Evolutionary conservation across 2,888 invertebrate genomes (phyloP), one percentile per base, ranked within the genome.

Genomic region (Synergus laeviventris): DNA sequence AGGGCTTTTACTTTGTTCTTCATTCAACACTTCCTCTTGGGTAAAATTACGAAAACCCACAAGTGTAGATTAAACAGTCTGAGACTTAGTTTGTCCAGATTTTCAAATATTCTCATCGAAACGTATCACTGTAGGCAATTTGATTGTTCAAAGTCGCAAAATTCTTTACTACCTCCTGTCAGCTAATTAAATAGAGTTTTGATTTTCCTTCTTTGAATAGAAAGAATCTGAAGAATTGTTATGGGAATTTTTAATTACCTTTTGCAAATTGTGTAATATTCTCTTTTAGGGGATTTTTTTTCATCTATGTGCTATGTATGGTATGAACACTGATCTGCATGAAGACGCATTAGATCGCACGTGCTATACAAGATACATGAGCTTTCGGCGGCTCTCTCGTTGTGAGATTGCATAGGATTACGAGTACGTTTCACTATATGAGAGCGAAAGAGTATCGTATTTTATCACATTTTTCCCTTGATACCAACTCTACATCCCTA

Each of bases 351-450:
- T 64, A 64, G 21, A 42, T 42, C 64, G 64, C 42, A 42, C 64
- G 39, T 64, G 42, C 7, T 42, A 42, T 64, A 64, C 42, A 64
- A 64, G 64, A 64, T 64, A 64, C 64, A 64, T 64, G 64, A 64
- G 64, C 64, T 64, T 21, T 24, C 64, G 42, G 64, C 24, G 42
- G 12, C 64, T 64, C 64, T 64, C 64, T 64, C 39, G 64, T 42
- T 14, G 64, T 64, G 64, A 64, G 64, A 64, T 64, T 64, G 64
- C 64, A 42, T 18, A 42, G 64, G 64, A 64, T 64, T 64, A 64
- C 42, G 64, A 64, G 42, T 64, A 64, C 42, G 64, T 64, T 64
- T 64, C 64, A 64, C 64, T 64, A 64, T 64, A 64, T 64, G 42
- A 64, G 64, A 64, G 64, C 24, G 21, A 64, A 64, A 64, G 64